Base-by-base conservation (phyloP, 1,140 invertebrate genomes). In the Anastrepha ludens region DNA sequence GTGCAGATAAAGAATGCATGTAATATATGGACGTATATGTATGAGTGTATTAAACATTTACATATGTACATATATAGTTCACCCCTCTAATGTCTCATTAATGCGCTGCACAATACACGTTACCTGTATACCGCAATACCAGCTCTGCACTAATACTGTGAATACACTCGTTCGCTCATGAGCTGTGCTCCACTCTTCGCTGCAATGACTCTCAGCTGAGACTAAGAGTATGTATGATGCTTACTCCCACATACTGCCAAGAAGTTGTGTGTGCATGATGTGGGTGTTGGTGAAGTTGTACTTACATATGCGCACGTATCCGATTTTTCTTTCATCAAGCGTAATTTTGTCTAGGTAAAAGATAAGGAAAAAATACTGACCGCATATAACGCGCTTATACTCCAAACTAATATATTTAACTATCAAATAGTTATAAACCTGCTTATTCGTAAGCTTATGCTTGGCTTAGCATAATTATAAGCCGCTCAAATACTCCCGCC, bases 241-340 rank as follows among this genome's bases (percentile, higher is more conserved):
- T 44, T 55, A 8, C 15, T 74, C 41, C 1, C 7, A 5, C 8
- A 47, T 62, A 4, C 4, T 1, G 29, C 29, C 29, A 29, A 29
- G 29, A 29, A 29, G 29, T 29, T 62, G 60, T 62, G 60, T 62
- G 60, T 62, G 60, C 13, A 47, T 47, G 13, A 17, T 74, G 67
- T 81, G 44, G 74, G 74, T 81, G 74, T 78, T 50, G 74, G 47
- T 81, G n/a, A n/a, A 41, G n/a, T 55, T 81, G 29, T 58, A 29
- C 39, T 67, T 81, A 13, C 47, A 3, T 9, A 7, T 17, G 74
- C 44, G 55, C 55, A n/a, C 60, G 8, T 62, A 29, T n/a, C 74
- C 17, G 20, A 81, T 9, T 55, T 58, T 81, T 55, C 17, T 81
- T 20, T 55, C 44, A 55, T 4, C 15, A 1, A 55, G 17, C 44